phyloP scores from a whole-genome alignment of 2,888 invertebrate genomes.

The Noctua fimbriata region DNA sequence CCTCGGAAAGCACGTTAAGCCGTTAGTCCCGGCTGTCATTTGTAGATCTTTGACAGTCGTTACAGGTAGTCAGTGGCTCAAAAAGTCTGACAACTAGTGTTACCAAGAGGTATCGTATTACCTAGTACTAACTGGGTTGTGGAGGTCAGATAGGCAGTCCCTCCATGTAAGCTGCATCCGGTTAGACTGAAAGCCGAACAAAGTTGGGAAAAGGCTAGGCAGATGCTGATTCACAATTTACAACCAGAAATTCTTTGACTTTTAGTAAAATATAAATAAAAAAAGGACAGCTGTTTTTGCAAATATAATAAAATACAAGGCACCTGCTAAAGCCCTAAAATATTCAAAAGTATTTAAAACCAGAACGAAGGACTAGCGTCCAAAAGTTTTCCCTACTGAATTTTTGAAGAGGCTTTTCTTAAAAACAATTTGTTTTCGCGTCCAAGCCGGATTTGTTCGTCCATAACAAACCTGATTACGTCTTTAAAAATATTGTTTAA shows the following conservation, averaged over 20 bases:
- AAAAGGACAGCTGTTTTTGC: not conserved
- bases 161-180: too few relatives aligned
- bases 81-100: too few relatives aligned
- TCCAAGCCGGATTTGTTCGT: conserved; percentile 55
- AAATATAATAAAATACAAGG: conserved; percentile 18
- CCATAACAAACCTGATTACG: conserved; percentile 74
- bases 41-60: too few relatives aligned
- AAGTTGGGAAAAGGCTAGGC: too few relatives aligned
- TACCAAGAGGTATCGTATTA: too few relatives aligned
- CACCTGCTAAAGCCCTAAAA: conserved; percentile 40
- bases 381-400: conserved; percentile 60
- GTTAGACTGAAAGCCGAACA: too few relatives aligned
- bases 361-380: conserved; percentile 39
- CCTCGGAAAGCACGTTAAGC: too few relatives aligned
- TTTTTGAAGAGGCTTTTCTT: conserved; percentile 61
- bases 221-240: not conserved
- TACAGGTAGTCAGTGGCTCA: too few relatives aligned
- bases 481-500: conserved; percentile 72
- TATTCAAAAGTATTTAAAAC: conserved; percentile 60
- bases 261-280: not conserved
- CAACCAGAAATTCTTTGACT: not conserved
- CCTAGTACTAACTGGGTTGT: too few relatives aligned
- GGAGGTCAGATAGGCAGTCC: too few relatives aligned
- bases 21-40: too few relatives aligned
- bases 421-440: conserved; percentile 64